A percentile compares a stretch with the other conserved stretches of the same genome.
Evolutionary conservation across 1,140 invertebrate genomes (phyloP).

Genomic region (Drosophila hydei): DNA sequence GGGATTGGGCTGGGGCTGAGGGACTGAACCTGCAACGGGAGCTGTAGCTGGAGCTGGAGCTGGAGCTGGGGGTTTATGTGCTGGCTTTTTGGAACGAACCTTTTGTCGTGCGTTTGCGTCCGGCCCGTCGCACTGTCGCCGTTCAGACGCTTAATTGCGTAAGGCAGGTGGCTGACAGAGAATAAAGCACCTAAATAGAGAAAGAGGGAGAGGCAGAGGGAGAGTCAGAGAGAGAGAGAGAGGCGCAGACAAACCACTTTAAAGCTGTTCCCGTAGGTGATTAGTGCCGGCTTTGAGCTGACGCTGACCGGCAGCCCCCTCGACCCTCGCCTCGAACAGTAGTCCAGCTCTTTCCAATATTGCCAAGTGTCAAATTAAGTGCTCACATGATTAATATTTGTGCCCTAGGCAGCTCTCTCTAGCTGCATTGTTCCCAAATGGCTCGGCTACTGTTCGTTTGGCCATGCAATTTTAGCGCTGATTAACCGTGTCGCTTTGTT

Average conservation of each 20-base stretch:
- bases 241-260: conserved; percentile 67
- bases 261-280: conserved; percentile 77
- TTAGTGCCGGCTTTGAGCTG: conserved; percentile 65
- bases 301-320: not conserved
- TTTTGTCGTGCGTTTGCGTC: conserved; percentile 59
- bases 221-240: not conserved
- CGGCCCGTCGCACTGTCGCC: conserved; percentile 41
- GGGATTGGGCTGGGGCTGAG: conserved; percentile 9
- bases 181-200: conserved; percentile 69
- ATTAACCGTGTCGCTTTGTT: conserved; percentile 76
- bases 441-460: conserved; percentile 26
- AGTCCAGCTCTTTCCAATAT: conserved; percentile 72
- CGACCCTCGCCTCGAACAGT: conserved; percentile 17
- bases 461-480: conserved; percentile 68
- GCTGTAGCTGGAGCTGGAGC: not conserved
- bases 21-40: conserved; percentile 6
- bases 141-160: conserved; percentile 74
- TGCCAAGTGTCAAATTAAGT: conserved; percentile 81
- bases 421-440: conserved; percentile 45
- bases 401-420: conserved; percentile 3
- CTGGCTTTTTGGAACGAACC: conserved; percentile 53
- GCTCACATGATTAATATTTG: conserved; percentile 79
- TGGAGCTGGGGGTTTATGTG: conserved; percentile 10
- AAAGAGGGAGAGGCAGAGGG: not conserved
- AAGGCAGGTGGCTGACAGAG: conserved; percentile 74